These are phyloP conservation scores for Erythrocercus mccallii DNA, from an alignment of 2,113 vertebrate species.

Conservation along the genomic window DNA sequence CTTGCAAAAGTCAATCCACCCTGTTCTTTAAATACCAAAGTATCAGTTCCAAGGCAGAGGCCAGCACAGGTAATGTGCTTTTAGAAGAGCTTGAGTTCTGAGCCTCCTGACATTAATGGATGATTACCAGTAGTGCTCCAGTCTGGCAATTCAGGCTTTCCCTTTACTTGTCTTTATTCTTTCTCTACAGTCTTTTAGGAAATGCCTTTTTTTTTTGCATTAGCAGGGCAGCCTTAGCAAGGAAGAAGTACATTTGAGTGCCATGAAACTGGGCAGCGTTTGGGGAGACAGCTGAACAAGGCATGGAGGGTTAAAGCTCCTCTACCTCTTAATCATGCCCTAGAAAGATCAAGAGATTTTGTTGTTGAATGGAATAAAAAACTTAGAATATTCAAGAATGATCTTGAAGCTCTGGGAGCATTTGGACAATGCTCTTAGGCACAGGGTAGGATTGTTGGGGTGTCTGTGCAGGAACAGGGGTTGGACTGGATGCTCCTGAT, in stretches of 20 bases:
- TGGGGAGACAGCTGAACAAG: neutral
- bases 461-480: neutral
- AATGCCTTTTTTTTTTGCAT: neutral
- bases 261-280: neutral
- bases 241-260: neutral
- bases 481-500: neutral
- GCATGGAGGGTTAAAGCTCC: neutral
- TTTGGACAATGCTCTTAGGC: neutral
- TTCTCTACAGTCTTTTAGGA: neutral
- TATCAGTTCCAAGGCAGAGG: neutral
- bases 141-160: neutral
- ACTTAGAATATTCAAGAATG: neutral
- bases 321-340: neutral
- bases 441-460: neutral
- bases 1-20: neutral
- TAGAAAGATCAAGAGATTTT: neutral
- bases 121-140: too few species aligned
- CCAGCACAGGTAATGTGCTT: neutral
- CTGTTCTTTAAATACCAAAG: neutral
- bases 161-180: neutral
- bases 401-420: accelerated
- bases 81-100: neutral
- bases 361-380: neutral
- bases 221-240: neutral
- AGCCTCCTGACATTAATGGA: neutral